These are phyloP conservation scores for Argya squamiceps DNA, from an alignment of 2,797 vertebrate genomes.

Conservation along the genomic window DNA sequence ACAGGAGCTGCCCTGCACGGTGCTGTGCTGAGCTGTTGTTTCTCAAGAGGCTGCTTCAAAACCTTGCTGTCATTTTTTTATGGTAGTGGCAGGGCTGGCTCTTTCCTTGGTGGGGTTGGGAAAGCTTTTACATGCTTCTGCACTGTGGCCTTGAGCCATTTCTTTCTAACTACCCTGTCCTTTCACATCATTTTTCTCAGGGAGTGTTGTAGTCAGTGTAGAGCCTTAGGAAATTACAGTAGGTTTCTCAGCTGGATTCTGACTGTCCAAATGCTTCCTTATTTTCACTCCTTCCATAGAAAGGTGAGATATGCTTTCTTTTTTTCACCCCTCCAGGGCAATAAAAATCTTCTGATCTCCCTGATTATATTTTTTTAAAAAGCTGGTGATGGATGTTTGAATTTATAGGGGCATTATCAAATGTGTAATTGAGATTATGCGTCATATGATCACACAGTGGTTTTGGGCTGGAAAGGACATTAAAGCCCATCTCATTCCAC, in stretches of 20 bases:
- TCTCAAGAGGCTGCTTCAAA: background rate
- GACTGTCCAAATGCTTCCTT: background rate
- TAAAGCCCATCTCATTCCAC: background rate
- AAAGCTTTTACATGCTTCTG: background rate
- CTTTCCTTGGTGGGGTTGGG: background rate
- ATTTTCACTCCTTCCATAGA: background rate
- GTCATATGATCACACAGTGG: background rate
- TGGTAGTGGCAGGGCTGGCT: background rate
- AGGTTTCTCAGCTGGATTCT: background rate
- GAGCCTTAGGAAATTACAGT: background rate
- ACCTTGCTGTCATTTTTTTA: accelerated
- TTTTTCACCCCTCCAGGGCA: background rate
- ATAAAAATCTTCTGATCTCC: background rate
- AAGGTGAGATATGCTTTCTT: background rate
- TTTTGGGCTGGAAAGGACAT: background rate
- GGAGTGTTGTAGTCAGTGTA: background rate
- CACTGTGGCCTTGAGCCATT: background rate
- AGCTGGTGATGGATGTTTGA: background rate
- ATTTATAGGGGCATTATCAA: background rate
- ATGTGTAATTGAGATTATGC: background rate
- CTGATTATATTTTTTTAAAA: background rate
- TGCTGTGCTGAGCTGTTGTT: background rate
- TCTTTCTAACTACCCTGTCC: background rate
- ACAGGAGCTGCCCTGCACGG: background rate
- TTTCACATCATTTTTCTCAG: background rate